Percentiles rank a stretch among this genome's conserved stretches.
These are phyloP conservation scores for Pseudanteris insignis DNA, from an alignment of 2,888 invertebrate genomes.

Conservation along the genomic window DNA sequence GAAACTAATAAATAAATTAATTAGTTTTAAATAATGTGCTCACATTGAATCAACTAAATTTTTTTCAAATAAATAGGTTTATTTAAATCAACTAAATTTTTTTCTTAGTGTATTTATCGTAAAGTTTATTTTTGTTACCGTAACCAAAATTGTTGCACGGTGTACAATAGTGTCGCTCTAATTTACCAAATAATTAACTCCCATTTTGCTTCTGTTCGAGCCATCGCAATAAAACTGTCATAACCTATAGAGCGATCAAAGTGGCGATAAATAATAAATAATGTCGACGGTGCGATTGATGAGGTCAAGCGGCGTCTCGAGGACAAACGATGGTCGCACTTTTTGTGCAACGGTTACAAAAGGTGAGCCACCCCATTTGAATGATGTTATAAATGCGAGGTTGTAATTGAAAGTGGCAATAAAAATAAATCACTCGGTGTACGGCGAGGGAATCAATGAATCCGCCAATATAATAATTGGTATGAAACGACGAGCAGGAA, in stretches of 20 bases:
- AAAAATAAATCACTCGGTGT: slow-evolving; percentile 50
- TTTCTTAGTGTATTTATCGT: too few species aligned
- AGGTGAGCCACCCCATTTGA: slow-evolving; percentile 27
- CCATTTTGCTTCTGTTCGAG: too few species aligned
- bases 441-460: slow-evolving; percentile 43
- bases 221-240: neutral
- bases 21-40: too few species aligned
- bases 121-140: too few species aligned
- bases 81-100: too few species aligned
- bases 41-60: too few species aligned
- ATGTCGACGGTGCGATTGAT: slow-evolving; percentile 5
- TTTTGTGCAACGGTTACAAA: slow-evolving; percentile 19
- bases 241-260: neutral
- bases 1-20: too few species aligned
- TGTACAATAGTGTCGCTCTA: too few species aligned
- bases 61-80: too few species aligned
- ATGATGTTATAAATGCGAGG: slow-evolving; percentile 37
- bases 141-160: too few species aligned
- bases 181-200: too few species aligned
- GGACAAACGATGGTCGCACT: slow-evolving; percentile 18
- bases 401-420: slow-evolving; percentile 50
- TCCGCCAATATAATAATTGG: slow-evolving; percentile 55
- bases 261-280: slow-evolving; percentile 10
- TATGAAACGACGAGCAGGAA: slow-evolving; percentile 50
- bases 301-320: slow-evolving; percentile 1